phyloP scores from a whole-genome alignment of 2,797 vertebrate species.

The Platyrinchus mystaceus region DNA sequence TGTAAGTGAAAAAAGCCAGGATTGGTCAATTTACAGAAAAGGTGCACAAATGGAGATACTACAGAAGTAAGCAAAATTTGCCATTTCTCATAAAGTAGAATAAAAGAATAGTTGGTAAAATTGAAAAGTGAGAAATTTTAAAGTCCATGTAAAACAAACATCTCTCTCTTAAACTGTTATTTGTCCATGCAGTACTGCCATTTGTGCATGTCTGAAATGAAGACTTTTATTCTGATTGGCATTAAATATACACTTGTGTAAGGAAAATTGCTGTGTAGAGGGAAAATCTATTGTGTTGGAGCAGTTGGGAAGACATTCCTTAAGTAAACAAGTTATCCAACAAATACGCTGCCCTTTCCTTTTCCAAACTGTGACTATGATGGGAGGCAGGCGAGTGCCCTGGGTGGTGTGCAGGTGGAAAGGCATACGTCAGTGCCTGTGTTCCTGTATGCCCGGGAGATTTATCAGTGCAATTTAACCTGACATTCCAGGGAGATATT shows the following conservation, averaged over 20 bases:
- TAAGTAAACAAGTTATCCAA: neutral
- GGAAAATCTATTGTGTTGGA: neutral
- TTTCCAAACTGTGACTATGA: neutral
- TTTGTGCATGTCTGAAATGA: neutral
- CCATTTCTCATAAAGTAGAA: neutral
- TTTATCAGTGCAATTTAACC: slow-evolving; percentile 27
- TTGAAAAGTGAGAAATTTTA: neutral
- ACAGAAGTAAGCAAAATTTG: neutral
- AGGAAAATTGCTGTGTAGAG: neutral
- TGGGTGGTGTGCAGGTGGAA: neutral
- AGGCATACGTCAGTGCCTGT: neutral
- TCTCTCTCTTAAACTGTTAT: neutral
- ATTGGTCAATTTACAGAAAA: neutral
- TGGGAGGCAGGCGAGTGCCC: neutral
- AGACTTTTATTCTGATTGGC: neutral
- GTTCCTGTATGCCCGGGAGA: neutral
- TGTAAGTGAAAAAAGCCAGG: neutral
- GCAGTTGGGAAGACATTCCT: neutral
- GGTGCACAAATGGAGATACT: neutral
- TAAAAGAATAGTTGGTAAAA: neutral
- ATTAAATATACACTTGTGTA: neutral
- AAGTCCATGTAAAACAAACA: neutral
- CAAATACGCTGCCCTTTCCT: neutral
- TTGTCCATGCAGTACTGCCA: neutral
- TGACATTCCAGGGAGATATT: slow-evolving; percentile 40